Base-by-base conservation (phyloP, 2,888 invertebrate species). In the Saturnia pavonia region DNA sequence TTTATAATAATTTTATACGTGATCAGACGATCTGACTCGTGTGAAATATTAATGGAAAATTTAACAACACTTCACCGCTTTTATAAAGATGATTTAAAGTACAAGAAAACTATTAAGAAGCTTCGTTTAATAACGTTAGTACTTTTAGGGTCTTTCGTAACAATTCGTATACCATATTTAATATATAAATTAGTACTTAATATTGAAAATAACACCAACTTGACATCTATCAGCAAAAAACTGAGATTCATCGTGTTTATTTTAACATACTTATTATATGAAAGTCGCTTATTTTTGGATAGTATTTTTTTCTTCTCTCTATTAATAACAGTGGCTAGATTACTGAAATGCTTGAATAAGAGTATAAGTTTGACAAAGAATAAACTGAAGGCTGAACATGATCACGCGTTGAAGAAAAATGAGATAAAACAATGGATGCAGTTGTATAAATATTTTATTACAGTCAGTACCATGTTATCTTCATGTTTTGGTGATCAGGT, bases 401-500 rank as follows among this genome's bases (percentile, higher is more conserved):
- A 40, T 40, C 19, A 40, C n/a, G 40, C 22, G 65, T 12, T 65
- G 40, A 65, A 40, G 7, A n/a, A 65, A 65, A 40, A 65, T 40
- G 40, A 65, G n/a, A 65, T 65, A 65, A 65, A n/a, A 40, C 40
- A 65, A 40, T 65, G 65, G 65, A n/a, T 9, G 40, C 2, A 7
- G 11, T n/a, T 65, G 19, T 65, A 65, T 65, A 65, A 65, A 40
- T 9, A 40, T 40, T 65, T 65, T 40, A n/a, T 40, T 19, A 40
- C 65, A 19, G 11, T 40, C 2, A 40, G 40, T 40, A 40, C 40
- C 11, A 19, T 65, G 19, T 40, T 65, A n/a, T 65, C 40, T 1
- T 40, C 19, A 6, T 19, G 65, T n/a, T 65, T 65, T 40, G 65
- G 65, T 7, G 40, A 65, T 65, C 65, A 65, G 65, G 65, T 65